Conservation (phyloP, 2,797 vertebrate genomes). For the Triplophysa yarkandensis region DNA sequence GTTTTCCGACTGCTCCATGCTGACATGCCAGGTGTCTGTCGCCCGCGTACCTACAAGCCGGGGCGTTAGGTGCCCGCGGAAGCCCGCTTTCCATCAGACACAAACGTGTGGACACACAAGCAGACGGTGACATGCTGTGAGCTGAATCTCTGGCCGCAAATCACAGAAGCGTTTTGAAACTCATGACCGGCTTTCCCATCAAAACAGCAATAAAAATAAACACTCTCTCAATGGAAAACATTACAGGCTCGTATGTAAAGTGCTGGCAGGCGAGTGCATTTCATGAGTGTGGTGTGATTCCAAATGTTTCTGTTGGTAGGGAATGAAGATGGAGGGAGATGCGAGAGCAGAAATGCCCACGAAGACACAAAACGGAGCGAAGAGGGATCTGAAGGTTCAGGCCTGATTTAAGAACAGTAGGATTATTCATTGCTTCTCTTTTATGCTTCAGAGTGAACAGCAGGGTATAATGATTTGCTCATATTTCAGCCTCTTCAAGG, state of each 20-base stretch:
- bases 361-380: background rate
- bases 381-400: background rate
- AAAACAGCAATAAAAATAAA: constrained; percentile 73
- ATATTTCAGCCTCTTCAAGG: constrained; percentile 34
- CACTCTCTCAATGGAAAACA: constrained; percentile 65
- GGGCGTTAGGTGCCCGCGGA: background rate
- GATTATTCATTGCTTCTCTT: constrained; percentile 22
- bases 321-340: constrained; percentile 13
- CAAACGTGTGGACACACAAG: background rate
- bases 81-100: constrained; percentile 9
- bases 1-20: constrained; percentile 54
- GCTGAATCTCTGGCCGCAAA: constrained; percentile 68
- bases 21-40: constrained; percentile 54
- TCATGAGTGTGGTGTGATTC: constrained; percentile 68
- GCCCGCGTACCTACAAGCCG: constrained; percentile 1
- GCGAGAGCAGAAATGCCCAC: background rate
- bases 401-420: constrained; percentile 24
- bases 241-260: constrained; percentile 67
- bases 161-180: constrained; percentile 69
- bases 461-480: constrained; percentile 39
- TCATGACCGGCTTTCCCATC: constrained; percentile 70
- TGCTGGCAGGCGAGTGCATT: constrained; percentile 64
- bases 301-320: constrained; percentile 60
- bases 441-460: constrained; percentile 30
- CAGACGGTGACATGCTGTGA: constrained; percentile 53